Evolutionary conservation across 2,888 invertebrate species (phyloP).

Genomic region (Aporophyla nigra): DNA sequence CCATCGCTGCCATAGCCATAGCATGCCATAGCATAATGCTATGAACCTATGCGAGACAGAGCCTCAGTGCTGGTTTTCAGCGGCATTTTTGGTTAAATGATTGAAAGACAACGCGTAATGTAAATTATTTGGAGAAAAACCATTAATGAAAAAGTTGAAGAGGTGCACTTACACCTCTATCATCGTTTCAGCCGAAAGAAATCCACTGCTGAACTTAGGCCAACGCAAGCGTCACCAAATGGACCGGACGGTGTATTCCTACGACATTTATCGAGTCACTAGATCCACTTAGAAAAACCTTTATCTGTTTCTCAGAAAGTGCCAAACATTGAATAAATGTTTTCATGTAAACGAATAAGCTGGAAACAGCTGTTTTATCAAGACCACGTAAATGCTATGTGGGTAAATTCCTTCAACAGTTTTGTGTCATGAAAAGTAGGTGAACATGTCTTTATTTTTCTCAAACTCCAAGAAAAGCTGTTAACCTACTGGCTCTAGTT

Average conservation of each 20-base stretch:
- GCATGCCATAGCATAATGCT: too few species aligned
- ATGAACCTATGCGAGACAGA: too few species aligned
- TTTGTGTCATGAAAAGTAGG: conserved; percentile 26
- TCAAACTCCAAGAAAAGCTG: conserved; percentile 38
- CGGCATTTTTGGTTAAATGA: too few species aligned
- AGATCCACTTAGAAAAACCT: background rate
- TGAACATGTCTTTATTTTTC: conserved; percentile 34
- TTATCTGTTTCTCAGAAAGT: background rate
- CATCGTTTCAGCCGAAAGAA: too few species aligned
- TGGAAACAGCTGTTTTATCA: conserved; percentile 6
- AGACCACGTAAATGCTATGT: conserved; percentile 7
- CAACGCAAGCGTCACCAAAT: too few species aligned
- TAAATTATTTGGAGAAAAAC: too few species aligned
- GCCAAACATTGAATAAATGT: background rate
- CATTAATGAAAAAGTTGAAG: too few species aligned
- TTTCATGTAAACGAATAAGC: background rate
- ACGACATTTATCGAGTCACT: background rate
- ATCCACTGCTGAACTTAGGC: too few species aligned
- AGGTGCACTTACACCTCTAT: too few species aligned
- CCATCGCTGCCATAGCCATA: too few species aligned
- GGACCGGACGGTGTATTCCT: background rate
- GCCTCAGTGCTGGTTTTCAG: too few species aligned
- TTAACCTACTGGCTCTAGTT: conserved; percentile 37
- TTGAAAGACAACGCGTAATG: too few species aligned
- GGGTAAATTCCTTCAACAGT: conserved; percentile 26